Percentiles rank a stretch among this genome's conserved stretches.
These are phyloP conservation scores for Dione vanillae DNA, from an alignment of 2,888 invertebrate species.

Conservation along the genomic window DNA sequence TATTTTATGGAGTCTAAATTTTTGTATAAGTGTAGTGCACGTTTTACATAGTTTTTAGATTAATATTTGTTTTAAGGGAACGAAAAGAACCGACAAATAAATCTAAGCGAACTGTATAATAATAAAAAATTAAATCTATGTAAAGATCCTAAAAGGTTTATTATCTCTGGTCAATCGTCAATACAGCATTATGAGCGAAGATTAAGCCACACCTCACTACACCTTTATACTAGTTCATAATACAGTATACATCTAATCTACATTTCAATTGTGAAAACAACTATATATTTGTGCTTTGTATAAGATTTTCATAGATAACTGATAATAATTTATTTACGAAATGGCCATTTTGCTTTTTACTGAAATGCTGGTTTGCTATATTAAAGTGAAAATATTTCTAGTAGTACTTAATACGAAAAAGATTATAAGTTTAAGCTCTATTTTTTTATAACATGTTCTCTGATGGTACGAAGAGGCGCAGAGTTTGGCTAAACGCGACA, in stretches of 20 bases:
- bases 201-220: conserved; percentile 50
- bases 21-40: no score
- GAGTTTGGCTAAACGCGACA: no score
- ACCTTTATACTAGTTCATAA: conserved; percentile 33
- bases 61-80: no score
- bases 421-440: no score
- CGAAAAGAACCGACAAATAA: not conserved
- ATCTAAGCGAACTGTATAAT: not conserved
- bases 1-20: no score
- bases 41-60: no score
- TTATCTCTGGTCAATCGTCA: conserved; percentile 39
- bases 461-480: no score
- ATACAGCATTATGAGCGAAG: conserved; percentile 48
- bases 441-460: no score
- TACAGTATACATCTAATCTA: conserved; percentile 41
- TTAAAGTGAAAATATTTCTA: no score
- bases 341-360: no score
- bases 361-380: no score
- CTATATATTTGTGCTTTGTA: conserved; percentile 33
- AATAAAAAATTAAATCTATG: not conserved
- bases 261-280: conserved; percentile 49
- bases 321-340: not conserved
- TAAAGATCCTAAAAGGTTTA: conserved; percentile 7
- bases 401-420: no score
- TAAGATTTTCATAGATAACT: conserved; percentile 13